These are phyloP conservation scores for Xiphias gladius DNA, from an alignment of 2,113 vertebrate species.

Conservation along the genomic window DNA sequence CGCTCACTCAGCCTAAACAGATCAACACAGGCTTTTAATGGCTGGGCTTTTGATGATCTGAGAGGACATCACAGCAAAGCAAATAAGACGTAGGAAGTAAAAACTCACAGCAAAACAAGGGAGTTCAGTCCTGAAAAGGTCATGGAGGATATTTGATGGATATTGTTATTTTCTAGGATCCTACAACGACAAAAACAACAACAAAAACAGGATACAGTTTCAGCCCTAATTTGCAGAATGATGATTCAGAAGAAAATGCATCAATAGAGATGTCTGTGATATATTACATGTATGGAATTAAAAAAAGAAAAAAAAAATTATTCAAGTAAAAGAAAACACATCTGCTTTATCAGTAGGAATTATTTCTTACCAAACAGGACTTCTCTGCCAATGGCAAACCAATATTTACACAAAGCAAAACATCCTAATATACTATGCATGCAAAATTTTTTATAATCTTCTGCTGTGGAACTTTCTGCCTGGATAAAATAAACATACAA, in stretches of 20 bases:
- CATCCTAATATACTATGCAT: not conserved
- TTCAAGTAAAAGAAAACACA: not conserved
- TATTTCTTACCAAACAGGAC: not conserved
- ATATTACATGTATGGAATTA: not conserved
- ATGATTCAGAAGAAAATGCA: not conserved
- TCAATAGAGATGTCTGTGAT: not conserved
- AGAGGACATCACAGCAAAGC: conserved; percentile 7
- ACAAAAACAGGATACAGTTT: conserved; percentile 33
- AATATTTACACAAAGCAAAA: conserved; percentile 8
- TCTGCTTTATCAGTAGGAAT: not conserved
- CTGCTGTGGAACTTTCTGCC: not conserved
- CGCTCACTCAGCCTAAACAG: not conserved
- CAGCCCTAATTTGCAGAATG: conserved; percentile 1
- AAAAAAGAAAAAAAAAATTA: not conserved
- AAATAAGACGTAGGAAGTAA: not conserved
- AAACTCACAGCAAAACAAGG: conserved; percentile 94
- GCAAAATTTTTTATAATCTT: not conserved
- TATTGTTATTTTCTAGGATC: conserved; percentile 95
- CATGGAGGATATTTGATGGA: conserved; percentile 89
- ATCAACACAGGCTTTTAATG: not conserved
- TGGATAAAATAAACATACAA: conserved; percentile 86
- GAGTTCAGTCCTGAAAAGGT: conserved; percentile 94
- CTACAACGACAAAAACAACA: conserved; percentile 73
- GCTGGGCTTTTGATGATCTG: not conserved
- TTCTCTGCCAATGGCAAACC: not conserved